Base-by-base conservation (phyloP, 2,888 invertebrate genomes). In the Lissocephala sabroskyi region DNA sequence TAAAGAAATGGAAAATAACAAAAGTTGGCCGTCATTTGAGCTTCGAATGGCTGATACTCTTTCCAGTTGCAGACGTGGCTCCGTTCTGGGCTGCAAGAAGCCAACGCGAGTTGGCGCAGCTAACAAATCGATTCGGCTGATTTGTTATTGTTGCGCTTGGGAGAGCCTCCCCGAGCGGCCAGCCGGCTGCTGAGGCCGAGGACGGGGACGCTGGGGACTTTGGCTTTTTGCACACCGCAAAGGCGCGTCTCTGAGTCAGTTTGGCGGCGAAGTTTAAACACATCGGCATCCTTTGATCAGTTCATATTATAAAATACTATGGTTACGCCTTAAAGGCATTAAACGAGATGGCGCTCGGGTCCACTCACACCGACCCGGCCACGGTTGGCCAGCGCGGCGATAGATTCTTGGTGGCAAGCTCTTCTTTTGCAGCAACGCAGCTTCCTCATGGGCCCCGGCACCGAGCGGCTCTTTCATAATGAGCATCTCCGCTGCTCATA, bases 311-410 rank as follows among this genome's bases (percentile, higher is more conserved):
- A 82, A 82, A 82, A 82, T 84, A 84, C 82, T 83, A 71, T 82
- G 83, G 84, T 83, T 84, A 84, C 82, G 82, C 82, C 82, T 83
- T 83, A 76, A 82, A 83, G 84, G 84, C 84, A 83, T 83, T 83
- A 83, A 84, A 84, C 84, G 84, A 83, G 82, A 83, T 84, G 82
- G 82, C 82, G 82, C 82, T 83, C 84, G 70, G 79, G 75, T 68
- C 45, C 62, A 66, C 63, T 63, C 59, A 67, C 44, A 73, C 57
- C 62, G 43, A 56, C 42, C 46, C 36, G 52, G 19, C 50, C 39
- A 53, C 9, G 14, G 17, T 46, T 30, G 16, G 32, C 30, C 41
- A 41, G 29, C 32, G 9, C 4, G 18, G 61, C 73, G 60, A 71
- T 76, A 76, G 76, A 75, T 71, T 71, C 63, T 70, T 52, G 53